A percentile compares a stretch with the other conserved stretches of the same genome.
Evolutionary conservation across 2,888 invertebrate genomes (phyloP).

Genomic region (Bellardia bayeri): DNA sequence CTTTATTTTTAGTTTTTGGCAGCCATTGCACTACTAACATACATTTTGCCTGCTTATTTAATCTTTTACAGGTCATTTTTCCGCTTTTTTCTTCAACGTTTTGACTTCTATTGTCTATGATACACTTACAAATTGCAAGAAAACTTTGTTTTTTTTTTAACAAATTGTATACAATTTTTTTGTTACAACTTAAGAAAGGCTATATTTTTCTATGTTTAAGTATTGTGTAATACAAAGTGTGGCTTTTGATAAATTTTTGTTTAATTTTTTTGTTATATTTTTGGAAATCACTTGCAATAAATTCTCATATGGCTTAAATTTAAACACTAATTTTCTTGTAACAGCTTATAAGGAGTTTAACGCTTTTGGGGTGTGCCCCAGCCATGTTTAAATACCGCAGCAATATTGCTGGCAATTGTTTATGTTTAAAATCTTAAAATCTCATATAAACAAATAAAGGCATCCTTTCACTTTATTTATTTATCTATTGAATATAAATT

Average conservation of each 20-base stretch:
- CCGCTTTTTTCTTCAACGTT: not conserved
- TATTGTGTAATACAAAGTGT: conserved; percentile 42
- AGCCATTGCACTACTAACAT: conserved; percentile 23
- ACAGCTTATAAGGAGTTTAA: conserved; percentile 28
- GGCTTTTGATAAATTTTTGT: not conserved
- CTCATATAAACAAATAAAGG: not conserved
- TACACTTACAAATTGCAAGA: conserved; percentile 11
- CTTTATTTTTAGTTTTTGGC: not conserved
- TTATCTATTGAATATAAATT: not conserved
- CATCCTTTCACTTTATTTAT: conserved; percentile 35
- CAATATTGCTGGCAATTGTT: not conserved
- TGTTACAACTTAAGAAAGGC: conserved; percentile 48
- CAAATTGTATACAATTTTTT: conserved; percentile 36
- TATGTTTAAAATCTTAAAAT: not conserved
- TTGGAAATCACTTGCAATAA: not conserved
- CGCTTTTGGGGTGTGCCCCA: conserved; percentile 24
- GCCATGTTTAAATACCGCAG: conserved; percentile 1
- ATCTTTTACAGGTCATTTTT: conserved; percentile 12
- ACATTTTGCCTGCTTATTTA: not conserved
- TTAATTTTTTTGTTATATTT: not conserved
- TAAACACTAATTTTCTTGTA: conserved; percentile 35
- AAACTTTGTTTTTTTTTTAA: not conserved
- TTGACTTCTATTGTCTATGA: not conserved
- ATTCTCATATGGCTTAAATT: conserved; percentile 13
- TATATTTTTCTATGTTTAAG: conserved; percentile 47